Percentiles rank a stretch among this genome's conserved stretches.
Evolutionary conservation across 2,888 invertebrate species (phyloP).

Genomic region (Campoplex nolae): DNA sequence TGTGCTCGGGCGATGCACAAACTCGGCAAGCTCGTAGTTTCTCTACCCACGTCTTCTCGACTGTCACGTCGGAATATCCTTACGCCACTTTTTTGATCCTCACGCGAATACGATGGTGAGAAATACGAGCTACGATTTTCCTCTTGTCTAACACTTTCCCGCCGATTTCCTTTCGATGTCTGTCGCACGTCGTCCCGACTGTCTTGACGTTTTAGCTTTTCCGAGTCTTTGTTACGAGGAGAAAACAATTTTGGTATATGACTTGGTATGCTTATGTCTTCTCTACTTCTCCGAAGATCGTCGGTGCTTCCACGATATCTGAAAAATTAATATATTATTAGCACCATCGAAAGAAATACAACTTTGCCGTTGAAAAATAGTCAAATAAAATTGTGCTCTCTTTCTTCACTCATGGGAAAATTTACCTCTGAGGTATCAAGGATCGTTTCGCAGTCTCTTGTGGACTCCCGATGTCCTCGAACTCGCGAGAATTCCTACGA

Average conservation of each 20-base stretch:
- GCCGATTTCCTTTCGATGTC: constrained; percentile 59
- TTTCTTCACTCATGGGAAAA: neutral
- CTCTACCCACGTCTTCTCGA: constrained; percentile 78
- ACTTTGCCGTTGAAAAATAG: neutral
- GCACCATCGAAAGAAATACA: neutral
- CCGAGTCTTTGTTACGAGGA: constrained; percentile 78
- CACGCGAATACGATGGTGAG: constrained; percentile 63
- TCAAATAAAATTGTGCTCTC: neutral
- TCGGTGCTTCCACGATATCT: constrained; percentile 83
- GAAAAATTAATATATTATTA: constrained; percentile 4
- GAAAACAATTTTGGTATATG: constrained; percentile 82
- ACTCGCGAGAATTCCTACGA: constrained; percentile 80
- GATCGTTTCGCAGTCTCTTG: constrained; percentile 82
- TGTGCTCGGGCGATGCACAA: constrained; percentile 72
- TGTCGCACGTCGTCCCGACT: constrained; percentile 81
- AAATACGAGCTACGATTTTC: constrained; percentile 55
- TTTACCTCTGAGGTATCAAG: constrained; percentile 82
- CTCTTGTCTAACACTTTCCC: constrained; percentile 45
- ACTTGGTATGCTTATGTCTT: constrained; percentile 82
- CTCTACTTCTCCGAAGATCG: constrained; percentile 80
- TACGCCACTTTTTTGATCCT: constrained; percentile 72
- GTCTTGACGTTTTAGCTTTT: constrained; percentile 80
- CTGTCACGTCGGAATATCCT: constrained; percentile 75
- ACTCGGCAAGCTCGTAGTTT: constrained; percentile 71
- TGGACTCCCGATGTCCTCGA: constrained; percentile 82